These are phyloP conservation scores for Hypena proboscidalis DNA, from an alignment of 2,888 invertebrate genomes.

Conservation along the genomic window DNA sequence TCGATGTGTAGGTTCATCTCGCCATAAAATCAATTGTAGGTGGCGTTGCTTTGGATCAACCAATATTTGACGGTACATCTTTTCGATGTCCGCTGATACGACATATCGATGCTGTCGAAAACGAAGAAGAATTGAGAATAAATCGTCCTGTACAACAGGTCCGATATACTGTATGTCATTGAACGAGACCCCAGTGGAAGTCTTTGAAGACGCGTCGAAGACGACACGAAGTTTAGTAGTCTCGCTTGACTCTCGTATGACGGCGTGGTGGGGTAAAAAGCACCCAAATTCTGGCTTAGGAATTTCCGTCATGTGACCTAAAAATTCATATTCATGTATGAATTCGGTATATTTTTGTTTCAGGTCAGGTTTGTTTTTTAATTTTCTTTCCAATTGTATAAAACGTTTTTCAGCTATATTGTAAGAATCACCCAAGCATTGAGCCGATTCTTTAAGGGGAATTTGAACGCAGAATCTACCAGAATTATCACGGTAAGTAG, in stretches of 20 bases:
- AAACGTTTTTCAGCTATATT: conserved; percentile 2
- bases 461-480: no score
- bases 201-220: conserved; percentile 5
- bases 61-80: conserved; percentile 20
- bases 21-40: conserved; percentile 30
- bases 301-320: not conserved
- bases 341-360: not conserved
- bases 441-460: no score
- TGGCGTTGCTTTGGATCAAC: conserved; percentile 21
- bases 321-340: not conserved
- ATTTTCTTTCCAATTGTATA: not conserved
- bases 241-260: conserved; percentile 18
- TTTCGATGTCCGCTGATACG: conserved; percentile 23
- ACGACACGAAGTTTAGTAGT: conserved; percentile 26
- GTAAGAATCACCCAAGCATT: no score
- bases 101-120: conserved; percentile 22
- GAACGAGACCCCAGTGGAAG: conserved; percentile 17
- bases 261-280: conserved; percentile 32
- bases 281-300: conserved; percentile 7
- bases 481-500: no score
- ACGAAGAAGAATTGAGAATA: conserved; percentile 25
- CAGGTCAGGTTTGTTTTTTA: not conserved
- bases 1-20: conserved; percentile 16
- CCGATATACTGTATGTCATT: conserved; percentile 29
- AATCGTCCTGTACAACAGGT: conserved; percentile 26